Evolutionary conservation across 1,140 invertebrate genomes (phyloP).

Genomic region (Calliphora vicina): DNA sequence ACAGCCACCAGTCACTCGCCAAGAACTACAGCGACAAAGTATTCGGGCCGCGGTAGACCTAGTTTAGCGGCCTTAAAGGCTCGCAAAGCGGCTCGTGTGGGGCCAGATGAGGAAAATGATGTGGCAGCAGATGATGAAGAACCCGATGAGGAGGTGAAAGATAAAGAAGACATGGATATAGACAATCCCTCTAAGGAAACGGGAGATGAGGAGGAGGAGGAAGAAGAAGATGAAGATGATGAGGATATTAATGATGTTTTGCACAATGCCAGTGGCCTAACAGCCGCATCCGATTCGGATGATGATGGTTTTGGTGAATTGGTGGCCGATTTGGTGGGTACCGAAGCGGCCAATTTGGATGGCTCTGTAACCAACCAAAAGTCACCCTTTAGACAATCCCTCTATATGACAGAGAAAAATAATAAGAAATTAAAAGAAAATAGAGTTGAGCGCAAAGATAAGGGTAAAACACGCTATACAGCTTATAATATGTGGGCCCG

Average conservation of each 20-base stretch:
- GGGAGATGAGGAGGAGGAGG: slow-evolving; percentile 41
- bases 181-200: slow-evolving; percentile 49
- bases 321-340: slow-evolving; percentile 55
- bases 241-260: slow-evolving; percentile 30
- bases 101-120: slow-evolving; percentile 41
- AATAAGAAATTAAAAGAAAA: slow-evolving; percentile 78
- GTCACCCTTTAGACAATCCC: slow-evolving; percentile 67
- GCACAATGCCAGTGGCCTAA: neutral
- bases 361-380: neutral
- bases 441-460: slow-evolving; percentile 76
- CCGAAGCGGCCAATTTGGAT: slow-evolving; percentile 50
- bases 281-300: slow-evolving; percentile 39
- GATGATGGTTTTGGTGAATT: slow-evolving; percentile 57
- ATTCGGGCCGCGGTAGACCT: slow-evolving; percentile 44
- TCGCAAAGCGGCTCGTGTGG: neutral
- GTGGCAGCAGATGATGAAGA: slow-evolving; percentile 36
- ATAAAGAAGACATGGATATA: slow-evolving; percentile 61
- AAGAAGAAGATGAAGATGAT: slow-evolving; percentile 22
- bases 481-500: slow-evolving; percentile 92
- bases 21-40: neutral
- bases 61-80: slow-evolving; percentile 10
- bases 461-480: slow-evolving; percentile 80
- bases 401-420: slow-evolving; percentile 82
- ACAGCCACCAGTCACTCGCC: slow-evolving; percentile 2
- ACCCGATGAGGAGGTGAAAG: slow-evolving; percentile 52